These are phyloP conservation scores for Rhorus exstirpatorius DNA, from an alignment of 2,888 invertebrate genomes.

Conservation along the genomic window DNA sequence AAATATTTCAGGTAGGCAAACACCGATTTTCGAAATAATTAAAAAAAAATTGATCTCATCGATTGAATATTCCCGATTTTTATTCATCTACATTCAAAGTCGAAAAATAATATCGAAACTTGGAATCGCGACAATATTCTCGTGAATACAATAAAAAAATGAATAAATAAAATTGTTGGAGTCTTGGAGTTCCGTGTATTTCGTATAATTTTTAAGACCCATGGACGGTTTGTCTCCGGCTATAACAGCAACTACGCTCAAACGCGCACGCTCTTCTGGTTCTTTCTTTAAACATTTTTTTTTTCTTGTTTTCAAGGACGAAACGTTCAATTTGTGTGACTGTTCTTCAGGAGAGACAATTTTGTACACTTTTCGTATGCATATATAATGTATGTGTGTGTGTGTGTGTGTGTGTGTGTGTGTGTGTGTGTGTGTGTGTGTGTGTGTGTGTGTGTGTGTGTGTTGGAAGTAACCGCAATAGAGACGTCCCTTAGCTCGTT, in stretches of 20 bases:
- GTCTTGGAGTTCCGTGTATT: too few species aligned
- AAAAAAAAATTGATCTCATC: too few species aligned
- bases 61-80: too few species aligned
- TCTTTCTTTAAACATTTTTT: not conserved
- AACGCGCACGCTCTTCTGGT: constrained; percentile 12
- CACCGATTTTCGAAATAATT: too few species aligned
- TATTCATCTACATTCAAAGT: too few species aligned
- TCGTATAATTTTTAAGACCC: constrained; percentile 12
- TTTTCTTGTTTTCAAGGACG: not conserved
- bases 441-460: not conserved
- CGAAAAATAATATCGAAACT: too few species aligned
- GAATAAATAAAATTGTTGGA: too few species aligned
- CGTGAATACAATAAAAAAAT: too few species aligned
- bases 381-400: not conserved
- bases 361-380: constrained; percentile 1
- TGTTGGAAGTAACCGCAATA: constrained; percentile 65
- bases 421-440: constrained; percentile 6
- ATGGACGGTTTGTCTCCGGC: not conserved
- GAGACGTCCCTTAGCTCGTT: constrained; percentile 68
- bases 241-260: constrained; percentile 17
- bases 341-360: constrained; percentile 10
- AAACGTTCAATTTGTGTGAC: not conserved
- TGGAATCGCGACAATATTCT: too few species aligned
- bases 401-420: not conserved
- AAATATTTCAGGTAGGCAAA: too few species aligned